Evolutionary conservation across 2,888 invertebrate genomes (phyloP), one percentile per base, ranked within the genome.

Genomic region (Eudasyphora cyanicolor): DNA sequence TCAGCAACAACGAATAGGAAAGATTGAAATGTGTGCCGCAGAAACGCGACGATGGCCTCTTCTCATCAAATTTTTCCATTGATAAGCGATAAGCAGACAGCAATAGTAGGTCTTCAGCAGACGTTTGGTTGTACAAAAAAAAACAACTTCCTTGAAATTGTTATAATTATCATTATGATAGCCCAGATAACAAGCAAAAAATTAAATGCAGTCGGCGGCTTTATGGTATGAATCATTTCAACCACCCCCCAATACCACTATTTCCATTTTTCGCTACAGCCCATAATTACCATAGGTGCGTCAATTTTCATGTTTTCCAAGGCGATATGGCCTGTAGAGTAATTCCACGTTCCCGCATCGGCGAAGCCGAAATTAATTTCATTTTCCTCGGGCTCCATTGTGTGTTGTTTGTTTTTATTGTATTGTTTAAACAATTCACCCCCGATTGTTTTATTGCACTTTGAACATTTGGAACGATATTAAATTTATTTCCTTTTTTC

Each of bases 231-330:
- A 79, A 64, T 82, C 78, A 77, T 51, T 27, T 27, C 17, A 3
- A 64, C 42, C 62, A 17, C 42, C 8, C 24, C 32, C 54, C 54
- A 17, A n/a, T 64, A 45, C n/a, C n/a, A n/a, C n/a, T n/a, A 45
- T n/a, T n/a, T n/a, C n/a, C n/a, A n/a, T n/a, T n/a, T n/a, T n/a
- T n/a, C 14, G 8, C 21, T 14, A 29, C 32, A 64, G 7, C 19
- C 6, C 12, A 14, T 42, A 85, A 86, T 87, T 88, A 94, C 94
- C 91, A 95, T 94, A 90, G 96, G 96, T 88, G 95, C 95, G 92
- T 97, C 96, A 94, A 95, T 95, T 91, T 94, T 94, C 87, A 96
- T 93, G 89, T 96, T 95, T 87, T 96, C 95, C 86, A 95, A 91
- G 85, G 94, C 93, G 87, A 94, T 94, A 90, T 93, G 92, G 79